These are phyloP conservation scores for Diplosoma virens DNA, from an alignment of 23 tunicate species.

Conservation along the genomic window DNA sequence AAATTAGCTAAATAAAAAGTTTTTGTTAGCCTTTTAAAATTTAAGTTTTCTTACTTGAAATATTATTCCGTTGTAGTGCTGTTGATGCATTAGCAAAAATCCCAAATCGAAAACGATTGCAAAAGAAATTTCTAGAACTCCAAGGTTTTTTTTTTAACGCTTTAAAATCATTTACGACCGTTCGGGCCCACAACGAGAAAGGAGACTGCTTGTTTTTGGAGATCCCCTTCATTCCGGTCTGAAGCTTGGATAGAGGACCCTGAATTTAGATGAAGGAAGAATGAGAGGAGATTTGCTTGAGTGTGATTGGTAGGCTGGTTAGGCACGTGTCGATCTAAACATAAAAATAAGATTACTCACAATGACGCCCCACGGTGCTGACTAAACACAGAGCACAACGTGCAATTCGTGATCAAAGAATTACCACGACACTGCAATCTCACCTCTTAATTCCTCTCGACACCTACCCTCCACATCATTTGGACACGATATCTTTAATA, in stretches of 20 bases:
- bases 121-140: slow-evolving; percentile 31
- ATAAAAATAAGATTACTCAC: no score
- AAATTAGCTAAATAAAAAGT: no score
- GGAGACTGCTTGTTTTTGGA: slow-evolving; percentile 53
- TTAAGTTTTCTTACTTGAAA: slow-evolving; percentile 80
- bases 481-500: no score
- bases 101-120: slow-evolving; percentile 74
- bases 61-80: slow-evolving; percentile 68
- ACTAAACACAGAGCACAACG: no score
- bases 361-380: no score
- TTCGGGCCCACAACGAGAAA: slow-evolving; percentile 53
- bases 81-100: slow-evolving; percentile 52
- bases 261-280: slow-evolving; percentile 29
- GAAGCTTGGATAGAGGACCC: slow-evolving; percentile 62
- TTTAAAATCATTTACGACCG: slow-evolving; percentile 74
- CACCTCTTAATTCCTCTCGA: no score
- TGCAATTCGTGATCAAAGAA: no score
- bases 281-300: slow-evolving; percentile 68
- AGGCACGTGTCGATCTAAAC: slow-evolving; percentile 59
- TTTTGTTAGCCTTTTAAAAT: no score
- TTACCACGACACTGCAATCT: no score
- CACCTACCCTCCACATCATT: no score
- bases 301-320: slow-evolving; percentile 44
- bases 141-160: slow-evolving; percentile 50
- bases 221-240: slow-evolving; percentile 44